Evolutionary conservation across 2,888 invertebrate genomes (phyloP).

Genomic region (Ichneumoninae sp.): DNA sequence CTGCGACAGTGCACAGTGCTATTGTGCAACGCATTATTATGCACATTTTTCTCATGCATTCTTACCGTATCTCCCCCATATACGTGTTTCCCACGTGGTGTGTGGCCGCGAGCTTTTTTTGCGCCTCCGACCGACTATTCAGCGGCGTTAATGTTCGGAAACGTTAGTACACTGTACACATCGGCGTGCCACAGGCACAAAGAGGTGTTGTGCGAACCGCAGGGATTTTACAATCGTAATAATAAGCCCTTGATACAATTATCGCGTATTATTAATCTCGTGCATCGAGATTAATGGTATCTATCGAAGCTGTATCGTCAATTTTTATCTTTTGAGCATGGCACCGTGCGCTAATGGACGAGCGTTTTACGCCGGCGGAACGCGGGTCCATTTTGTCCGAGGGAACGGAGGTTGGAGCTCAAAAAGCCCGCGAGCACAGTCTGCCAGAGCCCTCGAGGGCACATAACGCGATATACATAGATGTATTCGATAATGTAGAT

Average conservation of each 20-base stretch:
- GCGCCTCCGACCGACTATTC: not conserved
- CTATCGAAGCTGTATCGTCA: not conserved
- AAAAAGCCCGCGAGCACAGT: slow-evolving; percentile 1
- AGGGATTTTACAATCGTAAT: slow-evolving; percentile 30
- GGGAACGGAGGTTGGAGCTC: not conserved
- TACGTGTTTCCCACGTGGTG: too few species aligned
- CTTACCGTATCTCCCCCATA: too few species aligned
- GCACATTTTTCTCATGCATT: too few species aligned
- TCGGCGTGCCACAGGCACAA: not conserved
- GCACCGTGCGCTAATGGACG: slow-evolving; percentile 23
- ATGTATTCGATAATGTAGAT: not conserved
- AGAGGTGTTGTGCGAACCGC: not conserved
- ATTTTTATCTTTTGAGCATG: slow-evolving; percentile 28
- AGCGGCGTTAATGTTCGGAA: too few species aligned
- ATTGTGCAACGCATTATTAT: too few species aligned
- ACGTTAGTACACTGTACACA: not conserved
- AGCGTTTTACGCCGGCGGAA: slow-evolving; percentile 10
- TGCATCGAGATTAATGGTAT: slow-evolving; percentile 7
- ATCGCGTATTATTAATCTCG: slow-evolving; percentile 35
- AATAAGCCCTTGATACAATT: slow-evolving; percentile 33
- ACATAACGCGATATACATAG: slow-evolving; percentile 9
- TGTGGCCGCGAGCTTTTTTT: not conserved
- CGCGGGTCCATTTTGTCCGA: not conserved
- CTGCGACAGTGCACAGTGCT: too few species aligned
- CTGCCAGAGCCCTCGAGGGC: not conserved